Percentiles rank a stretch among this genome's conserved stretches.
These are phyloP conservation scores for Polymixis lichenea DNA, from an alignment of 2,888 invertebrate species.

Conservation along the genomic window DNA sequence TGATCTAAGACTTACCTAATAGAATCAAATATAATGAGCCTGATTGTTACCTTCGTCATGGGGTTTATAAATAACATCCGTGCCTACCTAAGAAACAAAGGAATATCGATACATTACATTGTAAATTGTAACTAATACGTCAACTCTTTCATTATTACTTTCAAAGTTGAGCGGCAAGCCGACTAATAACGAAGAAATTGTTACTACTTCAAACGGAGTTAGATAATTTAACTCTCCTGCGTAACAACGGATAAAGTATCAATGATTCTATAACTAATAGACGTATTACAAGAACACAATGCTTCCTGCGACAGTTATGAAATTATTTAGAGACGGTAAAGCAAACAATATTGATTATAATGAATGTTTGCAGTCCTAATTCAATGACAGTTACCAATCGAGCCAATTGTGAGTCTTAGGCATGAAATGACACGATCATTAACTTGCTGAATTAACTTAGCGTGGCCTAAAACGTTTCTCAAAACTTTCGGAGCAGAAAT, in stretches of 20 bases:
- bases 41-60: slow-evolving; percentile 3
- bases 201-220: not conserved
- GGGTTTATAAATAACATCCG: slow-evolving; percentile 19
- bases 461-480: slow-evolving; percentile 44
- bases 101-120: slow-evolving; percentile 7
- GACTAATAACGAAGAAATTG: not conserved
- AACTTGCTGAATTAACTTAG: slow-evolving; percentile 52
- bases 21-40: slow-evolving; percentile 12
- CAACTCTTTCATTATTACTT: not conserved
- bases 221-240: not conserved
- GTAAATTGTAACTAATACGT: not conserved
- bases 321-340: slow-evolving; percentile 63
- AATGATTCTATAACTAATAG: slow-evolving; percentile 19
- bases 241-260: slow-evolving; percentile 9
- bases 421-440: slow-evolving; percentile 54
- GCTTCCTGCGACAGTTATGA: slow-evolving; percentile 44
- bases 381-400: slow-evolving; percentile 75
- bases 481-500: slow-evolving; percentile 31
- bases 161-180: not conserved
- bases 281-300: slow-evolving; percentile 23
- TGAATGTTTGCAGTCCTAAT: slow-evolving; percentile 75
- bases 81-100: slow-evolving; percentile 26
- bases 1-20: not conserved
- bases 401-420: slow-evolving; percentile 72
- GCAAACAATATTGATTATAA: slow-evolving; percentile 71